A percentile compares a stretch with the other conserved stretches of the same genome.
Conservation (phyloP, 1,140 invertebrate species). For the Cotesia typhae region DNA sequence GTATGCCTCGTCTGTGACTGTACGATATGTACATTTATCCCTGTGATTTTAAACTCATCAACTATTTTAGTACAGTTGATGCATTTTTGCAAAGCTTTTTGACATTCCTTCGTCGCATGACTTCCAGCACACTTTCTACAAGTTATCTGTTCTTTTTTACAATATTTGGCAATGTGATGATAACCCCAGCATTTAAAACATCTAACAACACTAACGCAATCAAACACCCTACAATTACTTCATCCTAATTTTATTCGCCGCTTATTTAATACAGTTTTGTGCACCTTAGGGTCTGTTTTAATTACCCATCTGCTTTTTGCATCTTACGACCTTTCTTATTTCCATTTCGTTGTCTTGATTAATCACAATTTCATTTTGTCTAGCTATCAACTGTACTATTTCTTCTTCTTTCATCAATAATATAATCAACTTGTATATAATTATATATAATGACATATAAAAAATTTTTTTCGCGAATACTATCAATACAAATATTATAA, state of each 20-base stretch:
- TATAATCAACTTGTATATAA: too few relatives aligned
- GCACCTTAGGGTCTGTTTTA: slow-evolving; percentile 1
- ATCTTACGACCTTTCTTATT: neutral
- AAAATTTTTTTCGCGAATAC: too few relatives aligned
- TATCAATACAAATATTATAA: too few relatives aligned
- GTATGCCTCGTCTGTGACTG: slow-evolving; percentile 21
- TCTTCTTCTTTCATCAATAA: slow-evolving; percentile 3
- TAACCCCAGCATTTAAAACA: too few relatives aligned
- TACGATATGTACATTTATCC: neutral
- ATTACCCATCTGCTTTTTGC: neutral
- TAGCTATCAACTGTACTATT: neutral
- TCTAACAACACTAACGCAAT: too few relatives aligned
- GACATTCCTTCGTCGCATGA: slow-evolving; percentile 21
- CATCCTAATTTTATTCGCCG: slow-evolving; percentile 31
- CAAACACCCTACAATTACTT: slow-evolving; percentile 13
- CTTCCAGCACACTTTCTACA: slow-evolving; percentile 21
- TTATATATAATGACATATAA: too few relatives aligned
- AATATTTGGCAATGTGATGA: too few relatives aligned
- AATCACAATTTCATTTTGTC: slow-evolving; percentile 23
- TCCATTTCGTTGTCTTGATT: neutral
- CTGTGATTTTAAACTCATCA: neutral
- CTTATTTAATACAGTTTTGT: slow-evolving; percentile 18
- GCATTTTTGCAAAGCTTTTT: slow-evolving; percentile 10
- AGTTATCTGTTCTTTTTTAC: slow-evolving; percentile 1
- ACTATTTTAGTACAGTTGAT: slow-evolving; percentile 23